These are phyloP conservation scores for Brachyhypopomus gauderio DNA, from an alignment of 2,113 vertebrate genomes.

Conservation along the genomic window DNA sequence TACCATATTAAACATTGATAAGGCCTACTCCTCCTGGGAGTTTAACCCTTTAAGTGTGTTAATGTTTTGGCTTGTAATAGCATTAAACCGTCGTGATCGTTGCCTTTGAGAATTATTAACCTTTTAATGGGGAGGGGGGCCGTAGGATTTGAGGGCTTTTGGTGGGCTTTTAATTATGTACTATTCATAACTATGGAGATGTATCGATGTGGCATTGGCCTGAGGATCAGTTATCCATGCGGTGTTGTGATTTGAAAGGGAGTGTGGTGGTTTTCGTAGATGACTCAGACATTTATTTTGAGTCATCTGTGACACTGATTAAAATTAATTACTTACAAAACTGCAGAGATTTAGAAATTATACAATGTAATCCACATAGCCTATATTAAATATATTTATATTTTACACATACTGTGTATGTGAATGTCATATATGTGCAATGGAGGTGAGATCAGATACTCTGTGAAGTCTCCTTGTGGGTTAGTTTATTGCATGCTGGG, in stretches of 20 bases:
- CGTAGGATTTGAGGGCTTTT: slow-evolving; percentile 29
- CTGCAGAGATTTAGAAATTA: not conserved
- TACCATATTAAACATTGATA: slow-evolving; percentile 59
- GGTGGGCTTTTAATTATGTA: not conserved
- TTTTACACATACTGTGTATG: not conserved
- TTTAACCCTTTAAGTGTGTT: slow-evolving; percentile 43
- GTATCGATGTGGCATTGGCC: not conserved
- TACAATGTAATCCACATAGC: not conserved
- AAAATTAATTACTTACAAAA: not conserved
- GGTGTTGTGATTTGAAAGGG: not conserved
- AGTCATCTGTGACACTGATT: not conserved
- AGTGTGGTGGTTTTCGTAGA: not conserved
- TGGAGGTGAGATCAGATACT: slow-evolving; percentile 12
- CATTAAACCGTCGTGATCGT: slow-evolving; percentile 4
- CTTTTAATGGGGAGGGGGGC: slow-evolving; percentile 28
- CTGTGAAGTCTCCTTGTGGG: slow-evolving; percentile 19
- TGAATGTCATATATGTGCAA: not conserved
- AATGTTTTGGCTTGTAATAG: slow-evolving; percentile 18
- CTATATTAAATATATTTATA: not conserved
- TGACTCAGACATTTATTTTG: not conserved
- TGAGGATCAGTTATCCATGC: not conserved
- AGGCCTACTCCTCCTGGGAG: slow-evolving; percentile 23
- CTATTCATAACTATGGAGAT: slow-evolving; percentile 3
- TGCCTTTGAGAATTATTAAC: slow-evolving; percentile 26
- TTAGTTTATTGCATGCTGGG: slow-evolving; percentile 49